Evolutionary conservation across 2,797 vertebrate species (phyloP), one percentile per base, ranked within the genome.

Genomic region (Sebastiscus albofasciatus): DNA sequence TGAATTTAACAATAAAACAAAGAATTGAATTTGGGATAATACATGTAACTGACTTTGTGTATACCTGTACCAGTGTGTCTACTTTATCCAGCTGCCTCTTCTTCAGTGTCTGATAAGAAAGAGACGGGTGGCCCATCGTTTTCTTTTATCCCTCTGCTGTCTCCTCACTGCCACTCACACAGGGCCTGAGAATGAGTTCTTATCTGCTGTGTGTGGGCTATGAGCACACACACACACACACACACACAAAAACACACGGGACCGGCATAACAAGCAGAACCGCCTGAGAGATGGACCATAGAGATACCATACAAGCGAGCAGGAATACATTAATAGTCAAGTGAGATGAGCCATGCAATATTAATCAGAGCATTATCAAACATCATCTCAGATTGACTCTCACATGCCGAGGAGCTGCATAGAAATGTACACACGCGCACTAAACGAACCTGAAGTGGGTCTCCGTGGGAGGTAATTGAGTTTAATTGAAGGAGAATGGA

Each of bases 281-380:
- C 59, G 66, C 87, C 83, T 69, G 54, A 86, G 86, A 90, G 89
- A 91, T 83, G 82, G 69, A 85, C 85, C 75, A 5, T 34, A 65
- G 74, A 92, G 90, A 94, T 89, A 90, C 64, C 65, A 67, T 77
- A 89, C 81, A 80, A 88, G 83, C 27, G 22, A 72, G 84, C 76
- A 86, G 83, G 90, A 91, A 92, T 88, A 89, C 88, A 94, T 93
- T 93, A 93, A 92, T 88, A 93, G 87, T 85, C 72, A 75, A 94
- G 87, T 81, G 86, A 87, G 92, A 91, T 78, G 90, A 90, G 75
- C 65, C 86, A 90, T 94, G 89, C 88, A 93, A 93, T 93, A 93
- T 92, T 94, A 93, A 93, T 92, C 89, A 91, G 79, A 86, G 89
- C 83, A 87, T 93, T 93, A 93, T 92, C 91, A 91, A 86, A 94